Base-by-base conservation (phyloP, 2,113 vertebrate genomes). In the Marmota flaviventris region DNA sequence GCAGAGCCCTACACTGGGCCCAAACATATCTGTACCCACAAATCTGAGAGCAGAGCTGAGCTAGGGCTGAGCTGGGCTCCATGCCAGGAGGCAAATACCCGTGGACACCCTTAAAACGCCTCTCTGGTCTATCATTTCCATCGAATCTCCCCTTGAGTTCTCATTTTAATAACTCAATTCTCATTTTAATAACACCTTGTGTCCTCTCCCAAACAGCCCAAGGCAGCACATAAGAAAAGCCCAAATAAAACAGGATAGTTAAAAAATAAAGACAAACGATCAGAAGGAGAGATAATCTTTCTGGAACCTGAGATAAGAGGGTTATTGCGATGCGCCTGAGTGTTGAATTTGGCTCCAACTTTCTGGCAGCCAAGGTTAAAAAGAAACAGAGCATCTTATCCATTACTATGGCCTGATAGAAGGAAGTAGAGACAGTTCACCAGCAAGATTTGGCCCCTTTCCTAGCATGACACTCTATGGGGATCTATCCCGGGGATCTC, bases 91-190 rank as follows among this genome's bases (percentile, higher is more conserved):
- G 90, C 8, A 0, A 25, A 2, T 39, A 32, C 72, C 87, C 83
- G 69, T 20, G 48, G 92, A 67, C 75, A 86, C 69, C 90, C 87
- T 96, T 56, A 94, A 72, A 90, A 58, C 17, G 56, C 76, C 91
- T 95, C 75, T 70, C 70, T 58, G 79, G 96, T 58, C 37, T 63
- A 42, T 73, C 76, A 24, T 77, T 95, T 69, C 48, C 95, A 76
- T 96, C 82, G 91, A 96, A 95, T 85, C 78, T 92, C 3, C 2
- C 73, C 91, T 69, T 1, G 63, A 8, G 2, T 93, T 94, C 85
- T 94, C 87, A 83, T 91, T 94, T 96, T 92, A 94, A 94, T 96
- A 89, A 97, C 86, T 93, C 94, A 65, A 97, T 93, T 89, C 39
- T 39, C 39, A 39, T 39, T 39, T 39, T 39, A 39, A 39, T 39